Evolutionary conservation across 2,797 vertebrate genomes (phyloP).

Genomic region (Echeneis naucrates): DNA sequence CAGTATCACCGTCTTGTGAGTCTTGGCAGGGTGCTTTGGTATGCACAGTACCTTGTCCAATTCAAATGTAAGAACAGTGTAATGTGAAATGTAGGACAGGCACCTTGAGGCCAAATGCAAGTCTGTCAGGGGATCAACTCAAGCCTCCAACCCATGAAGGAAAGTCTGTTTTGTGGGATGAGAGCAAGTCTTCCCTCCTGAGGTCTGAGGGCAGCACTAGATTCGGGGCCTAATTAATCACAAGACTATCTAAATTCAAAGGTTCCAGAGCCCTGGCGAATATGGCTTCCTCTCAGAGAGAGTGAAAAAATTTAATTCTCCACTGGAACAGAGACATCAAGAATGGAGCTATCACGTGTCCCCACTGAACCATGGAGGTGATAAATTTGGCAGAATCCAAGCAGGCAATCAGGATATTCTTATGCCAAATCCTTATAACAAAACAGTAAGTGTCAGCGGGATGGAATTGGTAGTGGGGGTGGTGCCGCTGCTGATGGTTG

Average conservation of each 20-base stretch:
- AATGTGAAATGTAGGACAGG: slow-evolving; percentile 71
- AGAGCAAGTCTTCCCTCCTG: slow-evolving; percentile 43
- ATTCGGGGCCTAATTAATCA: slow-evolving; percentile 73
- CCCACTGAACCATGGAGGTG: slow-evolving; percentile 26
- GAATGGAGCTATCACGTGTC: slow-evolving; percentile 38
- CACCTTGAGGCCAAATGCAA: slow-evolving; percentile 62
- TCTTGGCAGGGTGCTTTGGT: slow-evolving; percentile 18
- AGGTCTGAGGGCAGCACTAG: slow-evolving; percentile 58
- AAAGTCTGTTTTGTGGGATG: slow-evolving; percentile 55
- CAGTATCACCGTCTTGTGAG: not conserved
- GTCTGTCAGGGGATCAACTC: slow-evolving; percentile 62
- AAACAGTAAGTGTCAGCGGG: slow-evolving; percentile 42
- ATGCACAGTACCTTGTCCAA: slow-evolving; percentile 41
- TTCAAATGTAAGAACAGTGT: slow-evolving; percentile 25
- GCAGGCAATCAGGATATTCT: slow-evolving; percentile 23
- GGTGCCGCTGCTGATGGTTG: not conserved
- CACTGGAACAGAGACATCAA: slow-evolving; percentile 45
- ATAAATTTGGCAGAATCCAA: slow-evolving; percentile 22
- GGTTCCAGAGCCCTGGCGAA: slow-evolving; percentile 22
- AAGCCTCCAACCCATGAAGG: slow-evolving; percentile 49
- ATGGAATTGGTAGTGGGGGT: not conserved
- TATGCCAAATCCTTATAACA: slow-evolving; percentile 28
- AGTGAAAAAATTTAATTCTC: slow-evolving; percentile 30
- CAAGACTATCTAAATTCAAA: slow-evolving; percentile 58
- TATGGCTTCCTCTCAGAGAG: slow-evolving; percentile 20